Evolutionary conservation across 2,888 invertebrate species (phyloP), one percentile per base, ranked within the genome.

Genomic region (Dasypogon diadema): DNA sequence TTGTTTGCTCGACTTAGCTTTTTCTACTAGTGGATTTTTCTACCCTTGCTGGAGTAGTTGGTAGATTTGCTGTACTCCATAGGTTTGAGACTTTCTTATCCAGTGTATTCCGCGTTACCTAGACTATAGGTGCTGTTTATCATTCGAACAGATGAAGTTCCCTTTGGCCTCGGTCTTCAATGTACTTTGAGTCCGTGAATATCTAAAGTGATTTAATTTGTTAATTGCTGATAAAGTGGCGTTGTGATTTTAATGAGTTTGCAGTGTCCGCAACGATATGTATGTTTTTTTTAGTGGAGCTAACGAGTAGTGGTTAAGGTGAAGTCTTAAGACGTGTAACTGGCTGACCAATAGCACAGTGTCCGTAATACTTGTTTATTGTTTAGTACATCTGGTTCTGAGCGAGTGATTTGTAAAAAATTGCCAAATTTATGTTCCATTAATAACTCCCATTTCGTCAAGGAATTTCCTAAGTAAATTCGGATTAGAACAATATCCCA

Each of bases 31-130:
- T 74, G 22, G 0, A 34, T 34, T 24, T 73, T 56, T 46, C 55
- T 14, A 42, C 73, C 73, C 58, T 46, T 46, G 51, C 14, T 21
- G 26, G 26, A 22, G 26, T 48, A 16, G 26, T 30, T 18, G 8
- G 8, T 42, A 30, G 12, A 63, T 60, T 74, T 74, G 34, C 12
- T 51, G 54, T n/a, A 48, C 24, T 54, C 54, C 51, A 30, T 18
- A 54, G 54, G 30, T 54, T 54, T 34, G 34, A 54, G 51, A 30
- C 22, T 54, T 56, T 46, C 42, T 74, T 51, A 56, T 56, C 48
- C 55, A 55, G 75, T 75, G 14, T 51, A 22, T 18, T 54, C 12
- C 63, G 51, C 30, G 65, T 75, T 65, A 54, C n/a, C 37, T 54
- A 65, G 75, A 75, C 37, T 22, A 22, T 12, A 24, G 24, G 74